A percentile compares a stretch with the other conserved stretches of the same genome.
Conservation (phyloP, 2,888 invertebrate genomes). For the Protodeltote pygarga region DNA sequence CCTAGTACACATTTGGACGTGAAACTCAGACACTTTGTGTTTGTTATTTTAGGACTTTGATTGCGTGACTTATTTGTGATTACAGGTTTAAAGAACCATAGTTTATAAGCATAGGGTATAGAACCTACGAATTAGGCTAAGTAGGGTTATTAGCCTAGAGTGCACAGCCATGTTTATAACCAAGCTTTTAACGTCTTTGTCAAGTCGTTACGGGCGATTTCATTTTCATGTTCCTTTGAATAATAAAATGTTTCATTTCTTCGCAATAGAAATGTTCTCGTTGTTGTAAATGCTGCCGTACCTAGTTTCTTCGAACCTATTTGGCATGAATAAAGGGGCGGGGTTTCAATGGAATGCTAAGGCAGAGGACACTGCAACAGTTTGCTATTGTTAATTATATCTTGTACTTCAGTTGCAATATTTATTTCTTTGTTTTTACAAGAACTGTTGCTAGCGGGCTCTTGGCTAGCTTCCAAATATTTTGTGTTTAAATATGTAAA, state of each 20-base stretch:
- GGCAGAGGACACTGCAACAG: conserved; percentile 22
- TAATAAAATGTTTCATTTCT: conserved; percentile 21
- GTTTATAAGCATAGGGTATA: conserved; percentile 26
- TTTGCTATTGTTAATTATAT: conserved; percentile 32
- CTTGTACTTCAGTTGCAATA: conserved; percentile 38
- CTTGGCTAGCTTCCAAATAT: conserved; percentile 67
- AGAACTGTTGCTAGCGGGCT: conserved; percentile 61
- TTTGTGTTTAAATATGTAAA: conserved; percentile 55
- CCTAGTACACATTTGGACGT: conserved; percentile 20
- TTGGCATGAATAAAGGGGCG: conserved; percentile 30
- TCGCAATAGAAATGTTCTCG: conserved; percentile 14
- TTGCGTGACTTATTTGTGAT: conserved; percentile 14
- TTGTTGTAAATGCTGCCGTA: background rate
- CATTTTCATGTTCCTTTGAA: conserved; percentile 16
- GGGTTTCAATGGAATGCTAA: conserved; percentile 22
- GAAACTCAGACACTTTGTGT: conserved; percentile 10
- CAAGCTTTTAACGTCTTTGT: conserved; percentile 6
- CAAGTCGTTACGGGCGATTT: conserved; percentile 7
- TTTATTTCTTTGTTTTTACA: conserved; percentile 56
- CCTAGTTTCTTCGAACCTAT: conserved; percentile 4
- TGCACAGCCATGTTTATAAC: conserved; percentile 30
- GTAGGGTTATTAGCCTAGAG: conserved; percentile 38
- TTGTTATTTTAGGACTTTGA: background rate
- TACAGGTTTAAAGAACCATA: conserved; percentile 13
- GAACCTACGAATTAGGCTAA: conserved; percentile 62